Conservation (phyloP, 2,888 invertebrate species). For the Mystacides longicornis region DNA sequence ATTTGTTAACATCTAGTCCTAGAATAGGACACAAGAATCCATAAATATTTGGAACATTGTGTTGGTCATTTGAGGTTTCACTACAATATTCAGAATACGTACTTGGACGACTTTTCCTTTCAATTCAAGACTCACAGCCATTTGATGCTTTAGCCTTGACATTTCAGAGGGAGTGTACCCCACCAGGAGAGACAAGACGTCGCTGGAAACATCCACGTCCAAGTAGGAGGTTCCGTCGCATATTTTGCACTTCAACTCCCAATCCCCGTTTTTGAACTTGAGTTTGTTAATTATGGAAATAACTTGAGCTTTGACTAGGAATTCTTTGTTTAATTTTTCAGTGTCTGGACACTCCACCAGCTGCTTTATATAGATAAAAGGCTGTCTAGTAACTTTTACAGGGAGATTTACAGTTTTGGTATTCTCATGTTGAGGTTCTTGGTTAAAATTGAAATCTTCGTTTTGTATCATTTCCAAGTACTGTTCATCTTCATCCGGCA, state of each 20-base stretch:
- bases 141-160: slow-evolving; percentile 39
- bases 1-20: too few relatives aligned
- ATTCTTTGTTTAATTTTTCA: slow-evolving; percentile 39
- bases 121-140: slow-evolving; percentile 35
- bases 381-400: slow-evolving; percentile 32
- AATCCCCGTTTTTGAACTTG: slow-evolving; percentile 43
- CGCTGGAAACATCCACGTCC: slow-evolving; percentile 49
- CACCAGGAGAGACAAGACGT: slow-evolving; percentile 46
- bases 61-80: too few relatives aligned
- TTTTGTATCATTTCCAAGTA: slow-evolving; percentile 29
- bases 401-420: background rate
- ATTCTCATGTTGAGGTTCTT: background rate
- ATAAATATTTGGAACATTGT: too few relatives aligned
- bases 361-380: slow-evolving; percentile 44
- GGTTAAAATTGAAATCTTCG: slow-evolving; percentile 15
- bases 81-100: too few relatives aligned
- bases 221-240: slow-evolving; percentile 50
- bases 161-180: slow-evolving; percentile 44
- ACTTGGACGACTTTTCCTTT: slow-evolving; percentile 37
- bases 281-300: slow-evolving; percentile 49
- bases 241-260: slow-evolving; percentile 51
- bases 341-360: slow-evolving; percentile 35
- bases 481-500: slow-evolving; percentile 32
- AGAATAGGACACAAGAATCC: too few relatives aligned
- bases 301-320: slow-evolving; percentile 51